phyloP scores from a whole-genome alignment of 2,888 invertebrate genomes.

The Drosophila mimica region DNA sequence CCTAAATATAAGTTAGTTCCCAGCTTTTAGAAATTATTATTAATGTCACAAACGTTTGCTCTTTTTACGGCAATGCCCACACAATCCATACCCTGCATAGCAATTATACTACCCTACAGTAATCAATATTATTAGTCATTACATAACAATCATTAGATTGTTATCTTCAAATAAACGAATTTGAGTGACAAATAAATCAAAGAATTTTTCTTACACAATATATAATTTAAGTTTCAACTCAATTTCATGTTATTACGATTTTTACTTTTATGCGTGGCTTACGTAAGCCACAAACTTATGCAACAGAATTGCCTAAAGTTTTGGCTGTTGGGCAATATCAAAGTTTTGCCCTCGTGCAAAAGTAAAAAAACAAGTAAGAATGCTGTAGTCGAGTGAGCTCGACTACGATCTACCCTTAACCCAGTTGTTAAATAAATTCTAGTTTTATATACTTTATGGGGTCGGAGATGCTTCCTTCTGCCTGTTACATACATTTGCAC shows the following conservation, averaged over 20 bases:
- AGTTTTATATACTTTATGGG: too few relatives aligned
- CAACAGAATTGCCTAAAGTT: slow-evolving; percentile 19
- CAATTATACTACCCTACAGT: slow-evolving; percentile 94
- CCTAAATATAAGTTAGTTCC: slow-evolving; percentile 96
- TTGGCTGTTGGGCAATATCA: slow-evolving; percentile 22
- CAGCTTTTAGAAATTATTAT: slow-evolving; percentile 96
- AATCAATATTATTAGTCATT: neutral
- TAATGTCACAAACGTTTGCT: slow-evolving; percentile 96
- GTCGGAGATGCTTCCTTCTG: too few relatives aligned
- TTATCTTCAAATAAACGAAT: neutral
- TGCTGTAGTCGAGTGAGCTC: too few relatives aligned
- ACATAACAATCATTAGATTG: neutral
- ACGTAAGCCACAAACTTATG: slow-evolving; percentile 15
- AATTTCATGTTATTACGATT: neutral
- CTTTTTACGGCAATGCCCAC: slow-evolving; percentile 98
- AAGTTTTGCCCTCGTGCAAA: slow-evolving; percentile 27
- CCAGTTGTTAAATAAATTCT: too few relatives aligned
- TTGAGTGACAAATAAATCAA: neutral
- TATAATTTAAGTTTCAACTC: neutral
- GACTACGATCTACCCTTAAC: too few relatives aligned
- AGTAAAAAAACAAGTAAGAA: slow-evolving; percentile 17
- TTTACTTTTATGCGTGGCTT: neutral
- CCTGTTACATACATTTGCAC: too few relatives aligned
- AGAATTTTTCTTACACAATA: neutral
- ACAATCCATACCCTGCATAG: slow-evolving; percentile 99